Evolutionary conservation across 2,888 invertebrate genomes (phyloP).

Genomic region (Clivina fossor): DNA sequence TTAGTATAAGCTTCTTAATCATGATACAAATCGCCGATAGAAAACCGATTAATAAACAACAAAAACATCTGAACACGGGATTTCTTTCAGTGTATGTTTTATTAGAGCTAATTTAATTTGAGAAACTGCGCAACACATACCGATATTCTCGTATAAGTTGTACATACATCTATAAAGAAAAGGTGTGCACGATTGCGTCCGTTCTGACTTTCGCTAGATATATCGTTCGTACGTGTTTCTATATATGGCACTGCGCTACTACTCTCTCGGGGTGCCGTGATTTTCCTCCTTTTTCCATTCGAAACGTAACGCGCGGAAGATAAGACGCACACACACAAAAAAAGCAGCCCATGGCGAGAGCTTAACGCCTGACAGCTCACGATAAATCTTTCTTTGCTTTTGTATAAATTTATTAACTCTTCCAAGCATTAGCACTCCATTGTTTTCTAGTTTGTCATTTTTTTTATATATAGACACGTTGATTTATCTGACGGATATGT

Average conservation of each 20-base stretch:
- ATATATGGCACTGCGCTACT: too few relatives aligned
- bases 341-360: conserved; percentile 8
- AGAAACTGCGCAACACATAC: too few relatives aligned
- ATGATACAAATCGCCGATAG: too few relatives aligned
- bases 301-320: not conserved
- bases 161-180: too few relatives aligned
- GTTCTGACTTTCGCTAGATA: conserved; percentile 14
- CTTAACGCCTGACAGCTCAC: conserved; percentile 19
- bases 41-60: too few relatives aligned
- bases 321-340: too few relatives aligned
- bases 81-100: too few relatives aligned
- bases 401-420: conserved; percentile 32
- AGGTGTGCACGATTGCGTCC: conserved; percentile 6
- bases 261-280: not conserved
- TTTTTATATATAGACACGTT: not conserved
- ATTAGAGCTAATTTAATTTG: too few relatives aligned
- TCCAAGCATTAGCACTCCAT: conserved; percentile 24
- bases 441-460: conserved; percentile 8
- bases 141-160: too few relatives aligned
- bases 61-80: too few relatives aligned
- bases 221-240: conserved; percentile 23
- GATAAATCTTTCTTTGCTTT: conserved; percentile 32
- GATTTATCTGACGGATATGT: conserved; percentile 1
- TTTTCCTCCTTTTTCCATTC: not conserved
- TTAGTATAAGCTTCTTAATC: too few relatives aligned